Base-by-base conservation (phyloP, 2,888 invertebrate genomes). In the Rotaria macrura region DNA sequence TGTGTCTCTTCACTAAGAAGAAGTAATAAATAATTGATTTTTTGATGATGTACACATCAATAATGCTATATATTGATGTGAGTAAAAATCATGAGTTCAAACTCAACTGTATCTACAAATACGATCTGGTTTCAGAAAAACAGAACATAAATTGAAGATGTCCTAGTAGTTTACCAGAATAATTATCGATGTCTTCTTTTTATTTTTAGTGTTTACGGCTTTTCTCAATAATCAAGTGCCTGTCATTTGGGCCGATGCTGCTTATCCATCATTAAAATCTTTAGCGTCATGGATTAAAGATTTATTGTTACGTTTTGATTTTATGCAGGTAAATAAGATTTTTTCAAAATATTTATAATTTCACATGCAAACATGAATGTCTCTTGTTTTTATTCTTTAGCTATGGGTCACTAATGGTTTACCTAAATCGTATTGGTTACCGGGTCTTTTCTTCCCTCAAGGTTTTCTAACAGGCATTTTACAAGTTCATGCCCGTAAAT, bases 261-360 rank as follows among this genome's bases (percentile, higher is more conserved):
- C 95, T 1, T 96, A 96, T 90, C 95, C 95, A 79, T 96, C 96
- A 0, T 92, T 96, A 85, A 96, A 96, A 90, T 93, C 94, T 38
- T 92, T 96, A n/a, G 94, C 94, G 84, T 94, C 94, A 90, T 96
- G 96, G 94, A 94, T 95, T 47, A 93, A 93, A 87, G 96, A 96
- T 90, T 93, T 96, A 86, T 93, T 94, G 85, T 92, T 95, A 1
- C 93, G 96, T 87, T 92, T 95, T 85, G 94, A 95, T 89, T 95
- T 95, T 89, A 93, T 96, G 85, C 92, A 93, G 90, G 94, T 94
- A 90, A 89, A 88, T 9, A 23, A 12, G 17, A 49, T 47, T 34
- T 6, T 34, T 83, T 34, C 4, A 23, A 0, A 9, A n/a, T n/a
- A n/a, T n/a, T n/a, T n/a, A n/a, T n/a, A n/a, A n/a, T n/a, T n/a